phyloP scores from a whole-genome alignment of 2,888 invertebrate species.

The Drosophila neutralis region DNA sequence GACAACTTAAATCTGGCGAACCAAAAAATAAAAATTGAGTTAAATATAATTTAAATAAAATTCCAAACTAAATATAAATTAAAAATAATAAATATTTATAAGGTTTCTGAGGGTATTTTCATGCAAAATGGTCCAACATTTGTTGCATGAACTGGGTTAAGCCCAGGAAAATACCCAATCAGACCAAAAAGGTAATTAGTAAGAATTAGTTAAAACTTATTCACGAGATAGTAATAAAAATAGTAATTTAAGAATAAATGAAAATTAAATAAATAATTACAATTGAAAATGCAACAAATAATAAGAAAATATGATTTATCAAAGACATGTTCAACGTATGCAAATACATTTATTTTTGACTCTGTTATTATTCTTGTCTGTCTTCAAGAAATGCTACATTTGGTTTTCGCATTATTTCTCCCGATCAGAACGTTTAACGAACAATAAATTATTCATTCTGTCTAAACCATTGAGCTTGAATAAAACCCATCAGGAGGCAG shows the following conservation, averaged over 20 bases:
- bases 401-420: neutral
- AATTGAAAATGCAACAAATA: neutral
- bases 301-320: neutral
- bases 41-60: neutral
- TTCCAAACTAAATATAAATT: too few species aligned
- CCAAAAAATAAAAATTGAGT: too few species aligned
- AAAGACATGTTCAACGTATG: neutral
- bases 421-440: neutral
- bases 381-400: neutral
- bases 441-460: neutral
- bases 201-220: too few species aligned
- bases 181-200: too few species aligned
- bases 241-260: too few species aligned
- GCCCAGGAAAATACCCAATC: too few species aligned
- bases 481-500: neutral
- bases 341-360: neutral
- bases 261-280: neutral
- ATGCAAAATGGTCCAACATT: too few species aligned
- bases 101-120: too few species aligned
- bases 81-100: too few species aligned
- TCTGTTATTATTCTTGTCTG: neutral
- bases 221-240: too few species aligned
- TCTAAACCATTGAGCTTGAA: neutral
- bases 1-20: too few species aligned
- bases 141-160: too few species aligned